These are phyloP conservation scores for Streptopelia turtur DNA, from an alignment of 2,797 vertebrate species.

Conservation along the genomic window DNA sequence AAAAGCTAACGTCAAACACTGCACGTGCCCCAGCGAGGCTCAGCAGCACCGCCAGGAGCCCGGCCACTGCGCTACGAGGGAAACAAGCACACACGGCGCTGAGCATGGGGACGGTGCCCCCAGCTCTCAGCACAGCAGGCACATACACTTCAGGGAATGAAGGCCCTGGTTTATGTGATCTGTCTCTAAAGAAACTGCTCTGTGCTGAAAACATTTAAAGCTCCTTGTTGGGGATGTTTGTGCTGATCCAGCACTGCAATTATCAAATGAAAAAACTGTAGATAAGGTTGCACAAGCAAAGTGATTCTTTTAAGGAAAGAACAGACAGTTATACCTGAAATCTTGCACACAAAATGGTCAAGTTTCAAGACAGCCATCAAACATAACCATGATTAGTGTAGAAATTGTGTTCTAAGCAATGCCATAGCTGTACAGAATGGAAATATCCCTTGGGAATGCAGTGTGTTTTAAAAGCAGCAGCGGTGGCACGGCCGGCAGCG, in stretches of 20 bases:
- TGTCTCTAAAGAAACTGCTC: background rate
- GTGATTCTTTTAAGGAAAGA: background rate
- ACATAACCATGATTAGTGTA: fast-evolving
- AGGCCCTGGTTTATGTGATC: background rate
- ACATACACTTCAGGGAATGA: background rate
- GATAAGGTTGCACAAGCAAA: background rate
- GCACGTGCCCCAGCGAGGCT: fast-evolving
- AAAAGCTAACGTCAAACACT: background rate
- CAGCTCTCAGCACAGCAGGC: background rate
- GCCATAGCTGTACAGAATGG: background rate
- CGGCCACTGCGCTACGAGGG: background rate
- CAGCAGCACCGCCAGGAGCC: fast-evolving
- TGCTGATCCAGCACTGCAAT: background rate
- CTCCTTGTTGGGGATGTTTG: background rate
- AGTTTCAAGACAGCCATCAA: background rate
- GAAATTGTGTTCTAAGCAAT: background rate
- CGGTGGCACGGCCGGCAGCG: background rate
- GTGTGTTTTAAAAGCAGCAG: background rate
- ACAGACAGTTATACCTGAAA: background rate
- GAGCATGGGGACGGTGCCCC: no score
- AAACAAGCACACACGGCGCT: background rate
- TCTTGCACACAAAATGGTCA: background rate
- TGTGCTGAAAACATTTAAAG: background rate
- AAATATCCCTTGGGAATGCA: background rate
- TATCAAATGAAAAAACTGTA: background rate